phyloP scores from a whole-genome alignment of 1,140 invertebrate genomes.

The Drosophila prosaltans region DNA sequence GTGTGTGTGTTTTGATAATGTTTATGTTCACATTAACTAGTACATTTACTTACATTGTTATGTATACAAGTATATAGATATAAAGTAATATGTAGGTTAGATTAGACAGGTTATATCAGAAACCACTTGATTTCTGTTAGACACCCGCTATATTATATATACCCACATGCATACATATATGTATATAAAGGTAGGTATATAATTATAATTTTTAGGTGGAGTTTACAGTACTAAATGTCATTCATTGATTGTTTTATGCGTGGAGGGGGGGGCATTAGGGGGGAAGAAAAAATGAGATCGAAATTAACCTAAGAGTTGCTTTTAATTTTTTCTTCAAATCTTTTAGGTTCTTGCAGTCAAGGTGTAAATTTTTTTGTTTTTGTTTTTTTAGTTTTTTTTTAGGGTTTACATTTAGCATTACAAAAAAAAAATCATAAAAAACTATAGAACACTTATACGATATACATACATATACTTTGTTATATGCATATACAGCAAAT shows the following conservation, averaged over 20 bases:
- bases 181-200: constrained; percentile 35
- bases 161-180: constrained; percentile 37
- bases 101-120: constrained; percentile 6
- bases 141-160: background rate
- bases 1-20: constrained; percentile 35
- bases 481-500: constrained; percentile 24
- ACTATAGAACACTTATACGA: constrained; percentile 43
- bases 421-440: constrained; percentile 27
- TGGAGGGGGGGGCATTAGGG: constrained; percentile 16
- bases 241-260: constrained; percentile 68
- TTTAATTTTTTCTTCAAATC: background rate
- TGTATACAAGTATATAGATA: constrained; percentile 44
- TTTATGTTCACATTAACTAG: constrained; percentile 51
- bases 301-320: background rate
- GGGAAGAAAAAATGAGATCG: constrained; percentile 26
- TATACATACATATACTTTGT: background rate
- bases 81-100: constrained; percentile 9
- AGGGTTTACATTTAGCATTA: constrained; percentile 67
- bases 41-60: constrained; percentile 44
- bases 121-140: constrained; percentile 2
- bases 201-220: constrained; percentile 46
- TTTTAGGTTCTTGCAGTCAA: constrained; percentile 26
- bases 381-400: constrained; percentile 19
- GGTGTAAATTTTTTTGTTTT: constrained; percentile 29
- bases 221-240: constrained; percentile 26